These are phyloP conservation scores for Bergia sp. DNA, from an alignment of 92 coral and sea anemone genomes.

Conservation along the genomic window DNA sequence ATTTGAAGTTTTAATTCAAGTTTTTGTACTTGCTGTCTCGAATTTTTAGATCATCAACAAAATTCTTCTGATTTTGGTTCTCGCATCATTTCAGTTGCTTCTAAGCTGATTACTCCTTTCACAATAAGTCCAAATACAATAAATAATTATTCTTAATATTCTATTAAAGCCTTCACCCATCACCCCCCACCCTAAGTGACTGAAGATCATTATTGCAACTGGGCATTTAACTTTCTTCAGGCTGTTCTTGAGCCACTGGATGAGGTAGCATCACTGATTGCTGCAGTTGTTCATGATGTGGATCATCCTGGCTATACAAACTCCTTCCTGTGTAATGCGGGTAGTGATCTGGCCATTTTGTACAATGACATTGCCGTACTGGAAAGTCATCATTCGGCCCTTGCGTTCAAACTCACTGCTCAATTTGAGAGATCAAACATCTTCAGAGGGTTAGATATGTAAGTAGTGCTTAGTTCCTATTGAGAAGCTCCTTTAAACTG, in stretches of 20 bases:
- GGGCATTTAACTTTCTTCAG: constrained; percentile 39
- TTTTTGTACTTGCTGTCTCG: too few species aligned
- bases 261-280: constrained; percentile 96
- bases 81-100: too few species aligned
- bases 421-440: constrained; percentile 89
- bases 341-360: constrained; percentile 88
- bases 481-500: neutral
- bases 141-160: too few species aligned
- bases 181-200: neutral
- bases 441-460: constrained; percentile 93
- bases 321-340: constrained; percentile 99
- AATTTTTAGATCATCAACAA: too few species aligned
- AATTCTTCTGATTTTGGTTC: too few species aligned
- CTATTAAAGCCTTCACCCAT: neutral
- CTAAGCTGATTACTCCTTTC: too few species aligned
- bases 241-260: constrained; percentile 95
- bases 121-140: too few species aligned
- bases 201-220: neutral
- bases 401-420: constrained; percentile 96
- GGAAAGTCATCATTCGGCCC: constrained; percentile 98
- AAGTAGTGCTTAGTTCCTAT: constrained; percentile 31
- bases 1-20: too few species aligned
- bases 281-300: constrained; percentile 97
- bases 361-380: constrained; percentile 98
- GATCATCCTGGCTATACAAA: constrained; percentile 99